phyloP scores from a whole-genome alignment of 2,113 vertebrate genomes.

The Salvelinus fontinalis region DNA sequence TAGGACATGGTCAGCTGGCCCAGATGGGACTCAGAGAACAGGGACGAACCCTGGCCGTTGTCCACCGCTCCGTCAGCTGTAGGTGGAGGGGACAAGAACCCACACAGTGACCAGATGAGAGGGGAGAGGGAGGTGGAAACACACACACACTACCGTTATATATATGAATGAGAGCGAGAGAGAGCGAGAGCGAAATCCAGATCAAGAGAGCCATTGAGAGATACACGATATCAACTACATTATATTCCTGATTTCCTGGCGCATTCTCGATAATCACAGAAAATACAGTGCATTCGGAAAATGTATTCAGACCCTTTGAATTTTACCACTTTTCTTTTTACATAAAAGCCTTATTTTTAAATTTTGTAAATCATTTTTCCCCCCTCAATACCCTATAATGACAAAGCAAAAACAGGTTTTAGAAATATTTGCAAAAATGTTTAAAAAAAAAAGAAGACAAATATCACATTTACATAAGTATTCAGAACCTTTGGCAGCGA shows the following conservation, averaged over 20 bases:
- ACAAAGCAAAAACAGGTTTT: no score
- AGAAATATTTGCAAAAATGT: no score
- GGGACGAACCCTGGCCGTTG: slow-evolving; percentile 90
- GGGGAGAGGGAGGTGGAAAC: neutral
- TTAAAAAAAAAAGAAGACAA: no score
- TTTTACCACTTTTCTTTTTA: no score
- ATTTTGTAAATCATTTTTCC: rapidly evolving
- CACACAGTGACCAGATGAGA: neutral
- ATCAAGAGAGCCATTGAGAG: no score
- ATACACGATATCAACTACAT: neutral
- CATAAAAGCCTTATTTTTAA: no score
- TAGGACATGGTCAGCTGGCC: slow-evolving; percentile 86
- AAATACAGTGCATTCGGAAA: neutral
- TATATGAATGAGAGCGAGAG: neutral
- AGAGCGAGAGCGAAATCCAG: neutral
- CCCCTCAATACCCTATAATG: no score
- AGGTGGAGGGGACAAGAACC: slow-evolving; percentile 7
- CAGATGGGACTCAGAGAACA: slow-evolving; percentile 85
- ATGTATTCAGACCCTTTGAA: no score
- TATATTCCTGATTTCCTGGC: no score
- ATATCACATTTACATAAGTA: no score
- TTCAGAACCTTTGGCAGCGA: no score
- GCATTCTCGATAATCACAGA: neutral
- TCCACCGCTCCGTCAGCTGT: slow-evolving; percentile 86
- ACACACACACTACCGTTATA: no score